These are phyloP conservation scores for Trissonchulus sp. DNA, from an alignment of 2,888 invertebrate genomes.

Conservation along the genomic window DNA sequence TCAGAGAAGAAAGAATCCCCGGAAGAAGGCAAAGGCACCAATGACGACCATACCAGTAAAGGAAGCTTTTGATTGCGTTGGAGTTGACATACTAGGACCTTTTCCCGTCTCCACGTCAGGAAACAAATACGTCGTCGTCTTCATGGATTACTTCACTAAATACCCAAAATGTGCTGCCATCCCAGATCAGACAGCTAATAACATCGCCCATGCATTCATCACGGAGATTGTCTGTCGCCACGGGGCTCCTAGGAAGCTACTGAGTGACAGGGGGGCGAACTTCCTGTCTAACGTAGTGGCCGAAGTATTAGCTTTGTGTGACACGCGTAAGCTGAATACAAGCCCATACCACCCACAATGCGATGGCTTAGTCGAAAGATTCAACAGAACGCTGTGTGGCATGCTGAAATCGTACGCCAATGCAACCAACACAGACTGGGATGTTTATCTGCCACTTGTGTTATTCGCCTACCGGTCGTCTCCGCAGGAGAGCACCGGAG, in stretches of 20 bases:
- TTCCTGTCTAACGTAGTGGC: slow-evolving; percentile 35
- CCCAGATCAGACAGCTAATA: too few species aligned
- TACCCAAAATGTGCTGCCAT: too few species aligned
- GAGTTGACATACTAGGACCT: too few species aligned
- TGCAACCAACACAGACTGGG: slow-evolving; percentile 32
- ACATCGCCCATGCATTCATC: too few species aligned
- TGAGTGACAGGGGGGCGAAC: slow-evolving; percentile 37
- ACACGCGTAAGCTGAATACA: slow-evolving; percentile 29
- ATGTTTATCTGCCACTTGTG: too few species aligned
- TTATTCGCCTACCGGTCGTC: neutral
- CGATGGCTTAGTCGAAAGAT: slow-evolving; percentile 40
- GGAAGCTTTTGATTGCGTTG: slow-evolving; percentile 39
- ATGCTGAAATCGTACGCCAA: slow-evolving; percentile 39
- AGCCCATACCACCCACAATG: too few species aligned
- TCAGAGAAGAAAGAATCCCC: slow-evolving; percentile 31
- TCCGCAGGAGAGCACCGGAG: neutral
- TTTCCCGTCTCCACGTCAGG: too few species aligned
- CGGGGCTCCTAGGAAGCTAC: slow-evolving; percentile 35
- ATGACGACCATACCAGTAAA: slow-evolving; percentile 27
- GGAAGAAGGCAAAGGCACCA: slow-evolving; percentile 22
- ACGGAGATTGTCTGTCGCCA: too few species aligned
- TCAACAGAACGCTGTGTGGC: slow-evolving; percentile 38
- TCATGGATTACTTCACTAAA: too few species aligned
- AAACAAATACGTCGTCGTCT: too few species aligned
- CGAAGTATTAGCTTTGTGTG: slow-evolving; percentile 29